These are phyloP conservation scores for Delichon dasypus DNA, from an alignment of 2,797 vertebrate species.

Conservation along the genomic window DNA sequence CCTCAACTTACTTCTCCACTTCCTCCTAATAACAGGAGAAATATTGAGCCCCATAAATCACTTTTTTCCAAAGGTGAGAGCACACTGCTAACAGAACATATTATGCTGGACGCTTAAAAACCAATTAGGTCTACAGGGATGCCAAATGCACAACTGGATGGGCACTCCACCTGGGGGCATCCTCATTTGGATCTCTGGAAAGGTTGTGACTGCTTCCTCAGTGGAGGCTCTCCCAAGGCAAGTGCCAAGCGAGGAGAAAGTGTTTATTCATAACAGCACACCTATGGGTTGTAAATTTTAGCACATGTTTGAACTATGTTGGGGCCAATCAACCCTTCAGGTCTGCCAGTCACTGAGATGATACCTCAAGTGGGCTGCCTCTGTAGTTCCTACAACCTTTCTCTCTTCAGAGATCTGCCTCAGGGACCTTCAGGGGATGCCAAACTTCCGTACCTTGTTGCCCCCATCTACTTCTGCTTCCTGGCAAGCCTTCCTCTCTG, in stretches of 20 bases:
- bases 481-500: background rate
- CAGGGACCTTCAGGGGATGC: background rate
- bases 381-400: background rate
- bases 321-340: background rate
- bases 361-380: background rate
- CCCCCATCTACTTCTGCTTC: background rate
- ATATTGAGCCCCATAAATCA: background rate
- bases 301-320: background rate
- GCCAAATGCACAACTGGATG: background rate
- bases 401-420: background rate
- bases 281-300: background rate
- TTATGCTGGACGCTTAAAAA: background rate
- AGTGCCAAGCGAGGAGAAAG: background rate
- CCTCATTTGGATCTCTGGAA: background rate
- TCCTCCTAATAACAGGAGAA: slow-evolving; percentile 39
- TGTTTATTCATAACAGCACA: background rate
- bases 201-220: rapidly evolving
- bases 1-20: background rate
- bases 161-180: background rate
- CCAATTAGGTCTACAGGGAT: background rate
- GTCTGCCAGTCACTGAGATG: background rate
- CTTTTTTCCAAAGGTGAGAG: background rate
- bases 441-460: background rate
- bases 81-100: background rate
- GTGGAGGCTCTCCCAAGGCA: background rate